A percentile compares a stretch with the other conserved stretches of the same genome.
Conservation (phyloP, 1,140 invertebrate species). For the Diploscapter pachys region DNA sequence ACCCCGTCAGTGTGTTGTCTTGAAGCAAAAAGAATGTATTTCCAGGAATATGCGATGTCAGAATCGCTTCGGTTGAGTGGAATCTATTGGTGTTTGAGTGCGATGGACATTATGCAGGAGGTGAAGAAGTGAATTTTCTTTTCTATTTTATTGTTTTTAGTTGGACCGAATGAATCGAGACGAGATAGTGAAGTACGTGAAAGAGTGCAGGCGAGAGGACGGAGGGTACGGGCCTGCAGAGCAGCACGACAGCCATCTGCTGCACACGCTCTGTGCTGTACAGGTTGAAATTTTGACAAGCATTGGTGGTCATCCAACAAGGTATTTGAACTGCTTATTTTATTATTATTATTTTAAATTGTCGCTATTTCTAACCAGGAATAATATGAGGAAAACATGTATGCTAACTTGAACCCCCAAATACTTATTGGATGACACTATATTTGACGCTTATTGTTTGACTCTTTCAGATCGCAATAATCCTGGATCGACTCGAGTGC, state of each 20-base stretch:
- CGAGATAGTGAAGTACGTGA: conserved; percentile 83
- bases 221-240: conserved; percentile 85
- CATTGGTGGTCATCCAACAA: no score
- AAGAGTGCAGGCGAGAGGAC: conserved; percentile 78
- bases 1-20: no score
- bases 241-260: conserved; percentile 89
- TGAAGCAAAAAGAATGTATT: conserved; percentile 22
- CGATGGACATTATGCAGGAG: conserved; percentile 78
- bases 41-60: conserved; percentile 84
- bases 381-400: no score
- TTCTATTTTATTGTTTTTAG: conserved; percentile 59
- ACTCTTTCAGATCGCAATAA: no score
- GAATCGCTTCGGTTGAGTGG: conserved; percentile 95
- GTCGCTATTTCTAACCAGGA: no score
- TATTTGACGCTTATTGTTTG: no score
- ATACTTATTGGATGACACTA: no score
- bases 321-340: no score
- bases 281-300: conserved; percentile 66
- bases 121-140: conserved; percentile 6
- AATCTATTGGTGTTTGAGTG: conserved; percentile 92
- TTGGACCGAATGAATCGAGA: conserved; percentile 72
- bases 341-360: no score
- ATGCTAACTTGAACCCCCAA: no score
- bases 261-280: conserved; percentile 87
- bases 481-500: no score